Base-by-base conservation (phyloP, 1,140 invertebrate species). In the Ditylenchus dipsaci region DNA sequence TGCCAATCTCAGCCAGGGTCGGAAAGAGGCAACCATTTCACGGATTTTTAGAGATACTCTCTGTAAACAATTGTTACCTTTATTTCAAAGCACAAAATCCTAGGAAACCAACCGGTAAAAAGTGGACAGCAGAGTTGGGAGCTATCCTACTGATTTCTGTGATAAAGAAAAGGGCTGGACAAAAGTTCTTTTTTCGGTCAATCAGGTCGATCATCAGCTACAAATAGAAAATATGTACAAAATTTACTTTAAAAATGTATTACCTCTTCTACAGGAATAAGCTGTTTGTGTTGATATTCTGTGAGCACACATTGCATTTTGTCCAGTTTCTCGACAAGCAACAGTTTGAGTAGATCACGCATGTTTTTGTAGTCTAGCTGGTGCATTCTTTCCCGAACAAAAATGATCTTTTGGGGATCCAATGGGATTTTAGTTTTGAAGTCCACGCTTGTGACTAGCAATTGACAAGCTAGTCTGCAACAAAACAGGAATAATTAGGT, bases 311-410 rank as follows among this genome's bases (percentile, higher is more conserved):
- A 43, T 30, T 62, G 53, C 45, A 78, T 67, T 38, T 69, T 60
- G 33, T 78, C 71, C 17, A 75, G 33, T 45, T 75, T 75, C 17
- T 75, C 74, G 49, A 75, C 56, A 21, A 75, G 53, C 26, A 75
- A 47, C 27, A 75, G 33, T 45, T 78, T 75, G 1, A 78, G 33
- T 15, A 75, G 45, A 42, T 78, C 76, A 9, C 74, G 62, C 63
- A 75, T 78, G 23, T 66, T 65, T 68, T 75, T 75, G 63, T 75
- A 75, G 30, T 75, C 76, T 29, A 75, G 49, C 19, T 75, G 47
- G 11, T 77, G 42, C 62, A 75, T 72, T 23, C 64, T 63, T 23
- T 75, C 71, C 21, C 71, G 69, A n/a, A 75, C 65, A 69, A 75
- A 75, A 15, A 17, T 43, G 27, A 75, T 63, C 43, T 75, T 75